Percentiles rank a stretch among this genome's conserved stretches.
Evolutionary conservation across 2,797 vertebrate genomes (phyloP).

Genomic region (Muscicapa comitata): DNA sequence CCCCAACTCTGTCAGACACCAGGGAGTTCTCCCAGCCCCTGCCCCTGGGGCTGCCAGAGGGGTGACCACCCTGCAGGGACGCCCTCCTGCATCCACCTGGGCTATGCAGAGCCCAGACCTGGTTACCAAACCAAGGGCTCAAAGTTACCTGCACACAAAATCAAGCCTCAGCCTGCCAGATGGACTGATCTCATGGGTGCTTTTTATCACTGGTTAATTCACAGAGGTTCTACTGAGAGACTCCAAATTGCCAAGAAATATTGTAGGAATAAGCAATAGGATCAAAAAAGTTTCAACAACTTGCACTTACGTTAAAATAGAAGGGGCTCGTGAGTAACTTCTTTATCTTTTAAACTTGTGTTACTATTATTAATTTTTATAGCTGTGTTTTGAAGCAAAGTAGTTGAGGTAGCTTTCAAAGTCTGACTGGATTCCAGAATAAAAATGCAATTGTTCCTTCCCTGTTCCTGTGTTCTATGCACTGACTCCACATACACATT

Average conservation of each 20-base stretch:
- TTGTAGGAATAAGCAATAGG: background rate
- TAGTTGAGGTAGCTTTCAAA: background rate
- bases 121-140: background rate
- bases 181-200: background rate
- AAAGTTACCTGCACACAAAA: background rate
- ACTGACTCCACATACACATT: background rate
- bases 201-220: background rate
- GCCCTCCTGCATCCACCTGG: background rate
- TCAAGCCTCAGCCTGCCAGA: background rate
- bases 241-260: background rate
- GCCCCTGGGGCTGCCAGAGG: background rate
- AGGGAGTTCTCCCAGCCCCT: background rate
- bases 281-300: background rate
- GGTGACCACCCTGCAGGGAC: background rate
- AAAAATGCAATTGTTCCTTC: slow-evolving; percentile 12
- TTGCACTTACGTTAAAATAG: background rate
- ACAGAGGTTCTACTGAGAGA: background rate
- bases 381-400: background rate
- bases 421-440: background rate
- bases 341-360: background rate
- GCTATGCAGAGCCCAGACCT: background rate
- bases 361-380: background rate
- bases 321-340: background rate
- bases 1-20: background rate
- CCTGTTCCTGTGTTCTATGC: background rate